phyloP scores from a whole-genome alignment of 1,140 invertebrate genomes.

The Drosophila orosa region DNA sequence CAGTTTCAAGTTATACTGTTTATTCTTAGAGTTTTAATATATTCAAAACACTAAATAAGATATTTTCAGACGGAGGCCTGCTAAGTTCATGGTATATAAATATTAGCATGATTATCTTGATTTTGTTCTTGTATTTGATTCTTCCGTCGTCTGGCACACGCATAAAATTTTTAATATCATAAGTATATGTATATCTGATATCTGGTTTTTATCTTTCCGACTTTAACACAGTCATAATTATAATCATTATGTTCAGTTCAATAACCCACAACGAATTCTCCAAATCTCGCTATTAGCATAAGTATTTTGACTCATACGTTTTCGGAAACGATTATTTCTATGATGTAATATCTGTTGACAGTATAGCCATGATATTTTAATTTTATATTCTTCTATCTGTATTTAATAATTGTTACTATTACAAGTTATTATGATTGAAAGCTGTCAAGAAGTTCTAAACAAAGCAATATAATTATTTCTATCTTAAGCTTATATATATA shows the following conservation, averaged over 20 bases:
- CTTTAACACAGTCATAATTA: background rate
- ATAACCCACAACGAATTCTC: background rate
- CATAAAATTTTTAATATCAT: background rate
- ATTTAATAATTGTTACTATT: background rate
- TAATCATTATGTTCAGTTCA: constrained; percentile 8
- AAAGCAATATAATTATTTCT: background rate
- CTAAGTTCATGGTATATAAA: too few relatives aligned
- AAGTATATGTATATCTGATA: background rate
- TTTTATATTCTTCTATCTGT: background rate
- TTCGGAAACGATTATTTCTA: background rate
- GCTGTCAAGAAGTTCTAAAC: background rate
- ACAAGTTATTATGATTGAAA: background rate
- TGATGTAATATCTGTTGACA: background rate
- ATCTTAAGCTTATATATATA: background rate
- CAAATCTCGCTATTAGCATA: background rate
- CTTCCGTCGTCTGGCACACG: background rate
- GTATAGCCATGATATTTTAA: too few relatives aligned
- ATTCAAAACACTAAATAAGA: background rate
- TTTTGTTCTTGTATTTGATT: background rate
- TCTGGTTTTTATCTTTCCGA: constrained; percentile 1
- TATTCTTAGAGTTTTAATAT: background rate
- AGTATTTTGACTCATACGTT: background rate
- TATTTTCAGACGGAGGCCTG: background rate
- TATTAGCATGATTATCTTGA: background rate
- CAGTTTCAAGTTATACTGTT: too few relatives aligned